Conservation (phyloP, 2,113 vertebrate genomes). For the Periophthalmodon schlosseri region DNA sequence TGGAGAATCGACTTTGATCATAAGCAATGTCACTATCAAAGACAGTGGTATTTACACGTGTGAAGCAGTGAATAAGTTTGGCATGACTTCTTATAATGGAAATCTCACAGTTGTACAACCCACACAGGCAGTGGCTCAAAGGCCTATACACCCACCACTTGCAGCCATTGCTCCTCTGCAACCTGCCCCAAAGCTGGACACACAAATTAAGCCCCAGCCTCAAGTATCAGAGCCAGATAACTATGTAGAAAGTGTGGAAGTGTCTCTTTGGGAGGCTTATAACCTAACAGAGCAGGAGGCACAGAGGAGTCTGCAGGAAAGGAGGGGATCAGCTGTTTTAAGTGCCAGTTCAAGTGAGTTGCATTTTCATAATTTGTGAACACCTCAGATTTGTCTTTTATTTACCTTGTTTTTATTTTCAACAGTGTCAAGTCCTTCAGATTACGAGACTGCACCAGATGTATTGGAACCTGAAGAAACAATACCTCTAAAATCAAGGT, state of each 20-base stretch:
- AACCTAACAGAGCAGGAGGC: conserved; percentile 65
- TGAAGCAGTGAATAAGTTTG: conserved; percentile 85
- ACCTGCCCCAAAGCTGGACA: conserved; percentile 36
- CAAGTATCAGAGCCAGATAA: conserved; percentile 43
- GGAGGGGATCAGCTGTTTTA: conserved; percentile 63
- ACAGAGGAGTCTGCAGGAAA: conserved; percentile 52
- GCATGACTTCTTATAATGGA: conserved; percentile 84
- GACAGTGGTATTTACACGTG: conserved; percentile 90
- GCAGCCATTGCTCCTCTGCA: conserved; percentile 65
- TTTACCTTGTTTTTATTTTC: background rate
- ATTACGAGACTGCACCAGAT: conserved; percentile 88
- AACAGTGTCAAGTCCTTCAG: conserved; percentile 82
- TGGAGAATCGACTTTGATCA: conserved; percentile 83
- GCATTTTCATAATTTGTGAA: background rate
- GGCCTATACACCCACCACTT: conserved; percentile 39
- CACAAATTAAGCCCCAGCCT: conserved; percentile 4
- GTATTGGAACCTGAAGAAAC: conserved; percentile 78
- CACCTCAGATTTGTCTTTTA: background rate
- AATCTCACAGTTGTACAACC: conserved; percentile 75
- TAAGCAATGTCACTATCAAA: conserved; percentile 76
- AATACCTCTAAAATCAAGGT: conserved; percentile 75
- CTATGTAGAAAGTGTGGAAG: conserved; percentile 66
- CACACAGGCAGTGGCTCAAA: conserved; percentile 33
- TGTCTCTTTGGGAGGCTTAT: conserved; percentile 71
- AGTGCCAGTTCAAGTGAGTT: conserved; percentile 71